Evolutionary conservation across 2,113 vertebrate species (phyloP).

Genomic region (Marcusenius ussheri): DNA sequence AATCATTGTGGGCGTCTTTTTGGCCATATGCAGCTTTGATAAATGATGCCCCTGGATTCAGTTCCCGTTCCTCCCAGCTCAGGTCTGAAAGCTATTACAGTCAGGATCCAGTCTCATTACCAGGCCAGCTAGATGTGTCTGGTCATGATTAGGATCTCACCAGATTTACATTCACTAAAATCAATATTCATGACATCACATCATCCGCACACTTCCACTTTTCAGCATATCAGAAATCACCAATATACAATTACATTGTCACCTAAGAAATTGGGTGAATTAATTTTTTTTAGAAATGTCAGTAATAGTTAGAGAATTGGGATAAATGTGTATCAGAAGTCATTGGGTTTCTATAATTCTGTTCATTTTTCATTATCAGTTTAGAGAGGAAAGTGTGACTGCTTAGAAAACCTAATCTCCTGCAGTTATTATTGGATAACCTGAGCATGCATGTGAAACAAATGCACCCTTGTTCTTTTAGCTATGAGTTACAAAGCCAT

Average conservation of each 20-base stretch:
- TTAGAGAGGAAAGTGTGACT: background rate
- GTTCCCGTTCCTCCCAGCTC: background rate
- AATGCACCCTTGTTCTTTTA: background rate
- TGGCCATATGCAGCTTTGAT: background rate
- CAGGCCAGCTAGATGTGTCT: background rate
- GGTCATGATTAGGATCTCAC: background rate
- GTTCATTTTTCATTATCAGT: background rate
- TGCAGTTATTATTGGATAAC: background rate
- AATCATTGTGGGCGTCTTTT: background rate
- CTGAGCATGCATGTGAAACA: background rate
- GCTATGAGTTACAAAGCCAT: background rate
- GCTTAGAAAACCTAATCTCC: background rate
- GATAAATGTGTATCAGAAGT: background rate
- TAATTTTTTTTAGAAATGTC: background rate
- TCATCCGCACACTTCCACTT: background rate
- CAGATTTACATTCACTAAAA: background rate
- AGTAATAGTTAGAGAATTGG: background rate
- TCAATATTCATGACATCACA: background rate
- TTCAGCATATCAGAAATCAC: background rate
- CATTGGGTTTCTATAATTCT: background rate
- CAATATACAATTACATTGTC: background rate
- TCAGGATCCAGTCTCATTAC: background rate
- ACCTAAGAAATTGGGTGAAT: background rate
- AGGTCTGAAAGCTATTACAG: background rate
- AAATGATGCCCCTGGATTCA: background rate